Conservation (phyloP, 2,113 vertebrate species). For the Ondatra zibethicus region DNA sequence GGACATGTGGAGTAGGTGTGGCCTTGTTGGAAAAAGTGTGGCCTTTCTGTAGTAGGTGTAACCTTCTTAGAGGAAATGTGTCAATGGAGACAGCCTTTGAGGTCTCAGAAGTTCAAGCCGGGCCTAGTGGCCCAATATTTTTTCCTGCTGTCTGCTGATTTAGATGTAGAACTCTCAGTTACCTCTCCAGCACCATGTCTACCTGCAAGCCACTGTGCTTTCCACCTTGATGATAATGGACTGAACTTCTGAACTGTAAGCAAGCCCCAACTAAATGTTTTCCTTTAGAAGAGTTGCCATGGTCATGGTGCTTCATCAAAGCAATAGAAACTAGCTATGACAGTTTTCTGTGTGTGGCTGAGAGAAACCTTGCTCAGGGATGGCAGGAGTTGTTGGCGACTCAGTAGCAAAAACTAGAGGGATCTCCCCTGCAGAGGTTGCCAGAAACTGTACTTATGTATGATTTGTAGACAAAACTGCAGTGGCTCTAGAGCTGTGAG, state of each 20-base stretch:
- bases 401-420: neutral
- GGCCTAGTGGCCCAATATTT: neutral
- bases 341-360: neutral
- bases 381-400: neutral
- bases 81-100: neutral
- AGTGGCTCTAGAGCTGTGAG: neutral
- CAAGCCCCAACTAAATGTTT: neutral
- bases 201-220: neutral
- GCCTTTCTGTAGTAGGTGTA: neutral
- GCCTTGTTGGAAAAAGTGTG: neutral
- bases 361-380: neutral
- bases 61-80: neutral
- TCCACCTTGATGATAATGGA: neutral
- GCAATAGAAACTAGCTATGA: neutral
- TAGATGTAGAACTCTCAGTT: neutral
- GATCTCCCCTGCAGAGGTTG: too few species aligned
- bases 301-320: neutral
- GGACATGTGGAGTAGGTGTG: neutral
- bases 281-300: neutral
- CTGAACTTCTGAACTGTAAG: neutral
- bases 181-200: neutral
- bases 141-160: neutral
- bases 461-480: neutral
- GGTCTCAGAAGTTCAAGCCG: neutral
- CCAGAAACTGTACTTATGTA: neutral